Conservation (phyloP, 37 sponge, comb jelly and placozoan species). For the Mnemiopsis leidyi region DNA sequence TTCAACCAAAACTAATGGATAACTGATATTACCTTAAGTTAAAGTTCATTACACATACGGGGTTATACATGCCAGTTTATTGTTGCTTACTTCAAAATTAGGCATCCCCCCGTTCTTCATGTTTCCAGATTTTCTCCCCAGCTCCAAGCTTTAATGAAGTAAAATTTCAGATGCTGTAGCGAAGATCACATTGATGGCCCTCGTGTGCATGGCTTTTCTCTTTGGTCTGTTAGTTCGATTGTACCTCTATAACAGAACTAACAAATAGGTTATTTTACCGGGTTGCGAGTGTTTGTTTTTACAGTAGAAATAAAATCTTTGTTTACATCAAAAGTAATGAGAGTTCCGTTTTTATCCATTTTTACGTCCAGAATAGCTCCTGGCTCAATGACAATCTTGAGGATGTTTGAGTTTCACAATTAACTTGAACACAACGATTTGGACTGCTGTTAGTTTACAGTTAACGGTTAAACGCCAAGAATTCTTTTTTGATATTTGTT, state of each 20-base stretch:
- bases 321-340: background rate
- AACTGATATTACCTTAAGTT: too few relatives aligned
- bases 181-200: conserved; percentile 53
- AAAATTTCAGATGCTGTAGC: conserved; percentile 63
- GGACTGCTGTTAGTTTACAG: background rate
- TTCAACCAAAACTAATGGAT: too few relatives aligned
- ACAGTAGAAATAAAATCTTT: background rate
- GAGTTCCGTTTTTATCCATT: background rate
- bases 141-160: too few relatives aligned
- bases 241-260: conserved; percentile 52
- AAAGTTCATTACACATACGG: too few relatives aligned
- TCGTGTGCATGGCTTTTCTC: conserved; percentile 44
- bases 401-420: background rate
- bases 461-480: background rate
- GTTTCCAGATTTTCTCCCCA: too few relatives aligned
- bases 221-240: conserved; percentile 37
- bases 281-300: background rate
- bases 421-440: background rate
- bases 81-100: too few relatives aligned
- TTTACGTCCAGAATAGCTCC: background rate
- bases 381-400: background rate
- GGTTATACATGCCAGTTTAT: too few relatives aligned
- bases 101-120: too few relatives aligned
- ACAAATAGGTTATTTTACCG: background rate
- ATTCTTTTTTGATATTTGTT: background rate